phyloP scores from a whole-genome alignment of 2,113 vertebrate genomes.

The Gallinago undulata region DNA sequence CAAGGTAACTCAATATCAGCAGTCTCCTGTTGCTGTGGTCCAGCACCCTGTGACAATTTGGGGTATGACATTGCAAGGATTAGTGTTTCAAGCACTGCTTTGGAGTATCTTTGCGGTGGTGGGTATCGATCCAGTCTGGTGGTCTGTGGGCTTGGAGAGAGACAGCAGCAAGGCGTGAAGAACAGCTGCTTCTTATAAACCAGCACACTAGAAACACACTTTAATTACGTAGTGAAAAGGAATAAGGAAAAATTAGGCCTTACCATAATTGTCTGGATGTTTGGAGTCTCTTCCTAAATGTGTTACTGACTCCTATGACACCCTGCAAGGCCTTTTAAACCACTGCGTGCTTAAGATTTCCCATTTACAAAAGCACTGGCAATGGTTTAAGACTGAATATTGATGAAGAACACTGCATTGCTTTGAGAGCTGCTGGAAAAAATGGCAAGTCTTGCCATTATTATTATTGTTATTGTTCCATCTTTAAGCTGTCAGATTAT shows the following conservation, averaged over 20 bases:
- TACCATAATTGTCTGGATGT: not conserved
- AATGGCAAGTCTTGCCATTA: not conserved
- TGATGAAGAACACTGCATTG: not conserved
- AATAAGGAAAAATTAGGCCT: not conserved
- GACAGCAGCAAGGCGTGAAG: not conserved
- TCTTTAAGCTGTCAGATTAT: conserved; percentile 11
- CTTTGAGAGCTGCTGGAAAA: not conserved
- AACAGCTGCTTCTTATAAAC: not conserved
- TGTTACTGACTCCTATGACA: not conserved
- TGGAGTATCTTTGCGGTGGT: not conserved
- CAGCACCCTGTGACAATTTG: not conserved
- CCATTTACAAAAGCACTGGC: not conserved
- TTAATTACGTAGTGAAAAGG: not conserved
- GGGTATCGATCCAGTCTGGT: not conserved
- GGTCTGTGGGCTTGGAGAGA: not conserved
- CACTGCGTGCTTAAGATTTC: not conserved
- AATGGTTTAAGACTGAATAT: not conserved
- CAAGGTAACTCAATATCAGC: not conserved
- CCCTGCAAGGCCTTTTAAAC: not conserved
- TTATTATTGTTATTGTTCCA: not conserved
- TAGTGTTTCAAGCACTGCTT: not conserved
- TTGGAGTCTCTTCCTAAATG: not conserved
- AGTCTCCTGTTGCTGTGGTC: not conserved
- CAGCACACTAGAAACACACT: not conserved
- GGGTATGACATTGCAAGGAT: not conserved